A percentile compares a stretch with the other conserved stretches of the same genome.
Evolutionary conservation across 2,113 vertebrate genomes (phyloP).

Genomic region (Merops nubicus): DNA sequence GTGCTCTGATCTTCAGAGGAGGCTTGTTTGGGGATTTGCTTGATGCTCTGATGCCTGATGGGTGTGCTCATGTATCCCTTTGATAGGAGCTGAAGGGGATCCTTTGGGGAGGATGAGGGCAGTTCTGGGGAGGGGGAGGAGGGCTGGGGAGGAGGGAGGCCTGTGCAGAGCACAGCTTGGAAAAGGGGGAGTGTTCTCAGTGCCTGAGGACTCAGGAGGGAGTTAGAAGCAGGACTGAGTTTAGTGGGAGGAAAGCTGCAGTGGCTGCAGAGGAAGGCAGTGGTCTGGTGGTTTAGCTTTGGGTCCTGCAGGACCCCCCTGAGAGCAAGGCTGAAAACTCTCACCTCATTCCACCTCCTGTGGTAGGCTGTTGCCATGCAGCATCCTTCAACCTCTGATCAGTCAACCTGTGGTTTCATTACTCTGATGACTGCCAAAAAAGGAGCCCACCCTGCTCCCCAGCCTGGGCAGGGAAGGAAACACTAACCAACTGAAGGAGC

Average conservation of each 20-base stretch:
- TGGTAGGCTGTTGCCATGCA: neutral
- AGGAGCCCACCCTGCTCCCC: neutral
- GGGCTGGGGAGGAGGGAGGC: neutral
- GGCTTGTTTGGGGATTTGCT: neutral
- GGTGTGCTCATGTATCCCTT: neutral
- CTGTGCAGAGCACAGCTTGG: neutral
- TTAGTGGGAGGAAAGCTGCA: neutral
- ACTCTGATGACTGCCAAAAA: neutral
- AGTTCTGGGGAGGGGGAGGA: neutral
- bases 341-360: neutral
- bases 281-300: neutral
- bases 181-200: neutral
- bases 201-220: neutral
- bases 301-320: neutral
- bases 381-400: neutral
- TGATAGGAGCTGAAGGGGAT: neutral
- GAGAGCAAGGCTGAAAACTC: neutral
- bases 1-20: neutral
- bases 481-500: neutral
- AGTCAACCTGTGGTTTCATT: neutral
- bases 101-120: neutral
- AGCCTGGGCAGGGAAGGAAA: neutral
- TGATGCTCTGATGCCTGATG: neutral
- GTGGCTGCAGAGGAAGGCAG: neutral
- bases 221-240: neutral